These are phyloP conservation scores for Osmerus mordax DNA, from an alignment of 2,113 vertebrate species.

Conservation along the genomic window DNA sequence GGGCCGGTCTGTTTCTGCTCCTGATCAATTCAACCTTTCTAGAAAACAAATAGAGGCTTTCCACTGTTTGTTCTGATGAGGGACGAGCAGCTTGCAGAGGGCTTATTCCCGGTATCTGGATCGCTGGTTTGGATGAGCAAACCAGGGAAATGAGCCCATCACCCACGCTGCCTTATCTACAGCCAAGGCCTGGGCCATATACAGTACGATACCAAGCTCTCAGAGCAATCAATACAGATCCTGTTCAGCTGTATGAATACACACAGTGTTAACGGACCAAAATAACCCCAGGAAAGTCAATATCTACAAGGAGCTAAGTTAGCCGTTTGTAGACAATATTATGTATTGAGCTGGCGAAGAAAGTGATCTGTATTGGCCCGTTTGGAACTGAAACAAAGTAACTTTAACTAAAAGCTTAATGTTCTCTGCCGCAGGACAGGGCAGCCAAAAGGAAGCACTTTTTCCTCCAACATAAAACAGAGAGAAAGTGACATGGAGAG, in stretches of 20 bases:
- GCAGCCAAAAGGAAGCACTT: constrained; percentile 24
- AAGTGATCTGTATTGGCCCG: background rate
- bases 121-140: constrained; percentile 6
- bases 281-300: constrained; percentile 48
- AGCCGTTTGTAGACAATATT: background rate
- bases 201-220: constrained; percentile 11
- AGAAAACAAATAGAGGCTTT: background rate
- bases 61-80: constrained; percentile 13
- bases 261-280: constrained; percentile 44
- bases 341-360: background rate
- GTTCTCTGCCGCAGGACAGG: constrained; percentile 12
- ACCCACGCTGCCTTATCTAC: constrained; percentile 41
- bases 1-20: background rate
- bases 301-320: constrained; percentile 24
- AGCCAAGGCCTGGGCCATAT: constrained; percentile 36
- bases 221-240: constrained; percentile 49
- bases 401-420: too few species aligned
- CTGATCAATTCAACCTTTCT: background rate
- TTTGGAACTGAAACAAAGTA: too few species aligned
- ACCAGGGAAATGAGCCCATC: constrained; percentile 26
- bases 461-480: background rate
- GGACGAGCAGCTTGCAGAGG: constrained; percentile 27
- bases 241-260: constrained; percentile 13
- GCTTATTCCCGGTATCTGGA: constrained; percentile 3
- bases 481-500: background rate